Percentiles rank a stretch among this genome's conserved stretches.
phyloP scores from a whole-genome alignment of 2,888 invertebrate species.

The Zaprionus lineosus region DNA sequence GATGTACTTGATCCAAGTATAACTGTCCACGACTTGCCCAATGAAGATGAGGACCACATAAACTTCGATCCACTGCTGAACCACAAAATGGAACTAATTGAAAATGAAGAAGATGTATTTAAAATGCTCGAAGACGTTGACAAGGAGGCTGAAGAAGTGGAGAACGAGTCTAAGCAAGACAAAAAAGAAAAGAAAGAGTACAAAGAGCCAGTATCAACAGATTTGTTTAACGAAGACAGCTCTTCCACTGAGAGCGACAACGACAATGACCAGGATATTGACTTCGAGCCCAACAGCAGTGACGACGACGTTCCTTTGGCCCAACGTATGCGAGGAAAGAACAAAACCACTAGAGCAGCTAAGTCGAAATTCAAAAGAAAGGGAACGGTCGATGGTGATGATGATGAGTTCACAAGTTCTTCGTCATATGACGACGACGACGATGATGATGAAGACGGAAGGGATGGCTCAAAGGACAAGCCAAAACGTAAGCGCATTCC shows the following conservation, averaged over 20 bases:
- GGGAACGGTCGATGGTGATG: constrained; percentile 29
- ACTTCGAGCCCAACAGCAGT: constrained; percentile 68
- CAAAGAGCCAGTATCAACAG: constrained; percentile 16
- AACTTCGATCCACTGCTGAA: constrained; percentile 77
- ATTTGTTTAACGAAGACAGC: constrained; percentile 56
- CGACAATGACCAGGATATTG: constrained; percentile 71
- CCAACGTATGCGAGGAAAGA: constrained; percentile 54
- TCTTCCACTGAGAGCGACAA: constrained; percentile 67
- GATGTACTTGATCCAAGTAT: constrained; percentile 70
- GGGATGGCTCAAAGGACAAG: constrained; percentile 45
- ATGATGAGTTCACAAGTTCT: constrained; percentile 34
- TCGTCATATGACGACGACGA: constrained; percentile 40
- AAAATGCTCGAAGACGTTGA: constrained; percentile 79
- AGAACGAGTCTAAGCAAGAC: constrained; percentile 43
- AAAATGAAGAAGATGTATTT: constrained; percentile 80
- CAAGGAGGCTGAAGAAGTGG: constrained; percentile 75
- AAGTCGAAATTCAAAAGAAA: constrained; percentile 44
- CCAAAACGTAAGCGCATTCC: constrained; percentile 70
- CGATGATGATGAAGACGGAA: constrained; percentile 39
- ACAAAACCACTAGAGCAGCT: constrained; percentile 20
- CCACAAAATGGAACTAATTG: constrained; percentile 77
- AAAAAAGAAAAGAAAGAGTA: constrained; percentile 23
- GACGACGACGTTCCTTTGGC: constrained; percentile 79
- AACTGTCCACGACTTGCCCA: constrained; percentile 39
- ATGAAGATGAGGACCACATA: constrained; percentile 75